phyloP scores from a whole-genome alignment of 1,140 invertebrate genomes.

The Tigriopus japonicus region DNA sequence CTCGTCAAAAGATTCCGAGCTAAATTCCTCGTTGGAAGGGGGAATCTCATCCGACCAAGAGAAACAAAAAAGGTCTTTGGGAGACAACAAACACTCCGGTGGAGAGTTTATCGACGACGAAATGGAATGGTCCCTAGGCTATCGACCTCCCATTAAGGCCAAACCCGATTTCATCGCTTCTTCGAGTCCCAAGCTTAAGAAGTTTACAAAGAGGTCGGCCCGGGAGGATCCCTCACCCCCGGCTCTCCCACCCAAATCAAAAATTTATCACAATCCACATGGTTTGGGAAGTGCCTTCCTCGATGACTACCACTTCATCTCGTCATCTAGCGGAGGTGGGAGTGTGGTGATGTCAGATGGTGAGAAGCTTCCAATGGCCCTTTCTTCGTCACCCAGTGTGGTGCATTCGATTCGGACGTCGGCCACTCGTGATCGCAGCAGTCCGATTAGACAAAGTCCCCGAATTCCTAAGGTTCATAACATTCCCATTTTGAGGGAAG shows the following conservation, averaged over 20 bases:
- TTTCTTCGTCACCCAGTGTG: background rate
- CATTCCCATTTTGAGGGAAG: background rate
- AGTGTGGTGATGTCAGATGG: background rate
- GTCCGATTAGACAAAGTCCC: background rate
- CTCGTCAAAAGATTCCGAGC: conserved; percentile 6
- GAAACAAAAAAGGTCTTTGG: no score
- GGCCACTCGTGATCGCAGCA: background rate
- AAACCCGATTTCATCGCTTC: no score
- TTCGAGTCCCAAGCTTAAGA: background rate
- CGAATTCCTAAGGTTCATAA: background rate
- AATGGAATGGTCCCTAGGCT: background rate
- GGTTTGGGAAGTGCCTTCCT: background rate
- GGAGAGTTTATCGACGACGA: background rate
- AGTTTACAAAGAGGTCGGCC: no score
- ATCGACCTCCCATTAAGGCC: background rate
- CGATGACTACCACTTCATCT: background rate
- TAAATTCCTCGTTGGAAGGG: background rate
- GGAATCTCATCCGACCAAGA: no score
- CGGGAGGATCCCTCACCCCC: background rate
- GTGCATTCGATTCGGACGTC: background rate
- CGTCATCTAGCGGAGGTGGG: background rate
- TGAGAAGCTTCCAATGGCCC: background rate
- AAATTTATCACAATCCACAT: background rate
- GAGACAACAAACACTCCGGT: background rate
- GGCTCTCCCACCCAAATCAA: background rate